Conservation (phyloP, 2,888 invertebrate species). For the Lasioglossum figueresi region DNA sequence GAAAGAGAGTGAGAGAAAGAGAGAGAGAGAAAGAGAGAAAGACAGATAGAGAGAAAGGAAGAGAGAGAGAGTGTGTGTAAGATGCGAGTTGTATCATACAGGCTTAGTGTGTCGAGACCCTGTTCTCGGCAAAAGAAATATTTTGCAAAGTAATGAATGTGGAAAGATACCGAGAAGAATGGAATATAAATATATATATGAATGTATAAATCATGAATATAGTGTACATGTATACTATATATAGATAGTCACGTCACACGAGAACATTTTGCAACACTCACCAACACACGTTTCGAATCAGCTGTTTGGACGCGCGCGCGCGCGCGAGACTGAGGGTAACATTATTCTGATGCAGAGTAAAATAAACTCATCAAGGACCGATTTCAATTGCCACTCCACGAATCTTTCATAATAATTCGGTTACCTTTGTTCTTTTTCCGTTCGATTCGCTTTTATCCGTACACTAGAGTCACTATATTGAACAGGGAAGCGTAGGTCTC, state of each 20-base stretch:
- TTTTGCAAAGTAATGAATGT: slow-evolving; percentile 78
- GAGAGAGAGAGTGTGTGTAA: slow-evolving; percentile 55
- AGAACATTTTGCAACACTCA: slow-evolving; percentile 55
- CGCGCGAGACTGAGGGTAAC: slow-evolving; percentile 62
- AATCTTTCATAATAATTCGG: slow-evolving; percentile 24
- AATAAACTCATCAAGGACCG: slow-evolving; percentile 62
- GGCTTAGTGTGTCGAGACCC: slow-evolving; percentile 74
- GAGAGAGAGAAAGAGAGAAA: not conserved
- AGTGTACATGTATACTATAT: slow-evolving; percentile 68
- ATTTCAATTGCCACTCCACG: slow-evolving; percentile 75
- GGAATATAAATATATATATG: slow-evolving; percentile 56
- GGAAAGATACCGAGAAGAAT: slow-evolving; percentile 63
- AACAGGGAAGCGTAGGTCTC: not conserved
- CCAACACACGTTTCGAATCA: slow-evolving; percentile 39
- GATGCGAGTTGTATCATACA: slow-evolving; percentile 78
- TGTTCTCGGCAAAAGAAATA: slow-evolving; percentile 74
- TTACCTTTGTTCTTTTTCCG: slow-evolving; percentile 25
- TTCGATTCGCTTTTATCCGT: slow-evolving; percentile 35
- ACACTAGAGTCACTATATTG: slow-evolving; percentile 10
- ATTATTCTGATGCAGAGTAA: slow-evolving; percentile 62
- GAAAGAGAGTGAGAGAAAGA: not conserved
- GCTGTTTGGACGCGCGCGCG: slow-evolving; percentile 64
- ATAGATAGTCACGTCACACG: slow-evolving; percentile 63
- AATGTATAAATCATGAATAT: slow-evolving; percentile 72
- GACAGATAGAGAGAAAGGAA: not conserved